A percentile compares a stretch with the other conserved stretches of the same genome.
These are phyloP conservation scores for Neofelis nebulosa DNA, from an alignment of 2,113 vertebrate genomes.

Conservation along the genomic window DNA sequence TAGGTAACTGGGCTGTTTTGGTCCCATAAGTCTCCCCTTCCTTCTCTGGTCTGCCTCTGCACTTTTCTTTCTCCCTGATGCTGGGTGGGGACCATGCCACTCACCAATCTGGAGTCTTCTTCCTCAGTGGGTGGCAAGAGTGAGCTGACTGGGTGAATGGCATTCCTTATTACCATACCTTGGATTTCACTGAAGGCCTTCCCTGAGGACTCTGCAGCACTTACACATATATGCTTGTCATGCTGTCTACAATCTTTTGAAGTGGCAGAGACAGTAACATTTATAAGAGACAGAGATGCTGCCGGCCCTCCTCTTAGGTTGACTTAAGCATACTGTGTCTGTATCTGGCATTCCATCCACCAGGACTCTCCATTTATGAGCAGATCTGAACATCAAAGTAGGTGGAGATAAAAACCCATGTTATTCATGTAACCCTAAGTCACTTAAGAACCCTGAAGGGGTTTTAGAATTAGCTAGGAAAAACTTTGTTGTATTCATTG, in stretches of 20 bases:
- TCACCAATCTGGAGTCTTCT: background rate
- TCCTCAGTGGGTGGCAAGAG: background rate
- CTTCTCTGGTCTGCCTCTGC: background rate
- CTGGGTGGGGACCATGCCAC: background rate
- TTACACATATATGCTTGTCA: constrained; percentile 5
- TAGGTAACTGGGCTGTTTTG: background rate
- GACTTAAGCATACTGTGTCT: constrained; percentile 24
- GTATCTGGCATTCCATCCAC: constrained; percentile 7
- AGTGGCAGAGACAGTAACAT: background rate
- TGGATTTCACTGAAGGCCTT: background rate
- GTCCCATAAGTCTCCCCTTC: background rate
- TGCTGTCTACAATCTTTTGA: constrained; percentile 23
- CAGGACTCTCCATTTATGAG: constrained; percentile 12
- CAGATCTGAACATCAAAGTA: constrained; percentile 30
- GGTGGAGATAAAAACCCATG: constrained; percentile 32
- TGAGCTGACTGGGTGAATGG: background rate
- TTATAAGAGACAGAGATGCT: constrained; percentile 40
- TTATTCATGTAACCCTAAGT: constrained; percentile 14
- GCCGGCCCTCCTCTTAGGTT: background rate
- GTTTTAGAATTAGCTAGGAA: constrained; percentile 40
- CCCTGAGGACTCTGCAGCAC: constrained; percentile 21
- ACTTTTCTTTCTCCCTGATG: background rate
- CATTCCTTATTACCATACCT: background rate
- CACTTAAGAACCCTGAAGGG: constrained; percentile 20
- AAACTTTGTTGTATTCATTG: background rate